phyloP scores from a whole-genome alignment of 2,888 invertebrate genomes.

The Psococerastis gibbosa region DNA sequence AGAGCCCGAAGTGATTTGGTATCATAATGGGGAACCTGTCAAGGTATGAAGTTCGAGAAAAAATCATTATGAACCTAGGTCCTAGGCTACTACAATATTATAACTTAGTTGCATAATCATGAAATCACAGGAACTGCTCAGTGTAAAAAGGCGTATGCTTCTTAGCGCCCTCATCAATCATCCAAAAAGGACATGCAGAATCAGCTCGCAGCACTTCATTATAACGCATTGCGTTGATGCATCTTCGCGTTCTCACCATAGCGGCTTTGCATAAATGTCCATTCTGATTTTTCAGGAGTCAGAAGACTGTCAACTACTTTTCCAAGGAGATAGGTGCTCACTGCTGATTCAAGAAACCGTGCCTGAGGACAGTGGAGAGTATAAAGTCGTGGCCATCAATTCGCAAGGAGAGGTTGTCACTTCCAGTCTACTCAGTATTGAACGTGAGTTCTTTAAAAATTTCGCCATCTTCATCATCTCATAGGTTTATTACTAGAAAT shows the following conservation, averaged over 20 bases:
- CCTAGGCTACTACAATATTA: too few species aligned
- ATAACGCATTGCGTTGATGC: too few species aligned
- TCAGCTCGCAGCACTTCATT: too few species aligned
- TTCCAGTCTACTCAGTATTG: conserved; percentile 40
- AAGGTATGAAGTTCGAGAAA: conserved; percentile 33
- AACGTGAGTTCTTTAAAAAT: conserved; percentile 22
- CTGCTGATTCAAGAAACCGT: conserved; percentile 50
- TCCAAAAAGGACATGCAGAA: too few species aligned
- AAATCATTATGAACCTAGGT: too few species aligned
- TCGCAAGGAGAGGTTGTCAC: conserved; percentile 66
- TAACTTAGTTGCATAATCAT: too few species aligned
- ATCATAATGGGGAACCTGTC: conserved; percentile 58
- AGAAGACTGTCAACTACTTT: conserved; percentile 57
- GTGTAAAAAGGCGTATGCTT: too few species aligned
- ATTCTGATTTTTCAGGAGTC: conserved; percentile 32
- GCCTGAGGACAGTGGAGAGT: conserved; percentile 55
- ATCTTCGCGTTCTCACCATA: too few species aligned
- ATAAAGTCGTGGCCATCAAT: conserved; percentile 65
- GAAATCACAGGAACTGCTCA: too few species aligned
- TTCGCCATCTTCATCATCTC: background rate
- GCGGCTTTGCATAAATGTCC: too few species aligned
- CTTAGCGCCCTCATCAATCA: too few species aligned
- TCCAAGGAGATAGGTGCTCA: conserved; percentile 66
- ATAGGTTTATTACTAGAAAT: background rate
- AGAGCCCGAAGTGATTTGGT: conserved; percentile 61